phyloP scores from a whole-genome alignment of 2,113 vertebrate genomes.

The Spea bombifrons region DNA sequence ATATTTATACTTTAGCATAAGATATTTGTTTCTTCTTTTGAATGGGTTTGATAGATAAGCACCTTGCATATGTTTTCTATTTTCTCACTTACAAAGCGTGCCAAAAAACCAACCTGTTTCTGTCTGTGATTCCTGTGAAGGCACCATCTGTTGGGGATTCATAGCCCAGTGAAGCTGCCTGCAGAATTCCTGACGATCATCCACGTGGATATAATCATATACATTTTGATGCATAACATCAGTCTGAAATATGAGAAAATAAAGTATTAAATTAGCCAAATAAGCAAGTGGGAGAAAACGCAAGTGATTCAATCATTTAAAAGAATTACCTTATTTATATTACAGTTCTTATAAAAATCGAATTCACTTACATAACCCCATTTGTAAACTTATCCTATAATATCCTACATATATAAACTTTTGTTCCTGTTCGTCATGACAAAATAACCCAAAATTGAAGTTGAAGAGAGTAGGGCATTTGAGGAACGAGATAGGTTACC shows the following conservation, averaged over 20 bases:
- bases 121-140: conserved; percentile 65
- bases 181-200: conserved; percentile 93
- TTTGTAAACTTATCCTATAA: neutral
- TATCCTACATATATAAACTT: no score
- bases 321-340: neutral
- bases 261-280: conserved; percentile 15
- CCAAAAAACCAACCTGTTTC: conserved; percentile 70
- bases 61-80: neutral
- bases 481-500: no score
- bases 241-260: conserved; percentile 70
- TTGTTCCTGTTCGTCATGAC: no score
- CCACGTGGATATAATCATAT: conserved; percentile 95
- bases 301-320: neutral
- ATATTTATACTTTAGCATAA: no score
- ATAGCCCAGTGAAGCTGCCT: conserved; percentile 96
- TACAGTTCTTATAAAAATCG: neutral
- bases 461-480: no score
- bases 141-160: conserved; percentile 77
- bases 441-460: no score
- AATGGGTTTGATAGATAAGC: neutral
- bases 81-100: neutral
- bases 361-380: neutral
- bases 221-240: conserved; percentile 97
- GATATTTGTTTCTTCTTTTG: neutral
- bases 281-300: neutral